A percentile compares a stretch with the other conserved stretches of the same genome.
Evolutionary conservation across 53 echinoderm and acorn worm genomes (phyloP).

Genomic region (Echinometra lucunter): DNA sequence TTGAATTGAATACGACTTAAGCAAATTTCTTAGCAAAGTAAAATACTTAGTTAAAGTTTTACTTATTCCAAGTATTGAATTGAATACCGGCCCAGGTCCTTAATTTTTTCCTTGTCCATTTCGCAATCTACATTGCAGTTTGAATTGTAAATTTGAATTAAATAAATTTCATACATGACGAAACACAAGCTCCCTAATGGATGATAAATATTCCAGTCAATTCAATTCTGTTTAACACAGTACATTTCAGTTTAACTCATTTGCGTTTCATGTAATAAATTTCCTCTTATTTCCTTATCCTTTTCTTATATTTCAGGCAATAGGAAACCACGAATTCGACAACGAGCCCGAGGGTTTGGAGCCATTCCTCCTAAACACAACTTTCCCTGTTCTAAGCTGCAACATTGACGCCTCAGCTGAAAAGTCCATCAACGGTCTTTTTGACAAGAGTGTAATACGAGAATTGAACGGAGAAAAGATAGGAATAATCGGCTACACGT

Average conservation of each 20-base stretch:
- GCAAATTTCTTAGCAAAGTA: too few relatives aligned
- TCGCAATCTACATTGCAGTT: too few relatives aligned
- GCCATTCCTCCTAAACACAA: slow-evolving; percentile 76
- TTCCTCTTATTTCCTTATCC: background rate
- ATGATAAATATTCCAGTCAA: background rate
- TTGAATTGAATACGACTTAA: too few relatives aligned
- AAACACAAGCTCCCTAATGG: too few relatives aligned
- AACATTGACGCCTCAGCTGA: slow-evolving; percentile 87
- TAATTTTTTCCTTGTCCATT: too few relatives aligned
- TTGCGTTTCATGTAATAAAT: background rate
- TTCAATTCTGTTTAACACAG: too few relatives aligned
- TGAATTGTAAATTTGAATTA: too few relatives aligned
- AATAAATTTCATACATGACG: too few relatives aligned
- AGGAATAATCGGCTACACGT: slow-evolving; percentile 92
- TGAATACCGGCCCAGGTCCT: too few relatives aligned
- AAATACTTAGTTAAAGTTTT: too few relatives aligned
- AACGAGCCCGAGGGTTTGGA: slow-evolving; percentile 78
- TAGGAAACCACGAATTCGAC: slow-evolving; percentile 98
- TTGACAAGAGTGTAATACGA: slow-evolving; percentile 71
- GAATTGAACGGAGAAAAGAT: slow-evolving; percentile 78
- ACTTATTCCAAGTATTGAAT: too few relatives aligned
- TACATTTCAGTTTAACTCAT: background rate
- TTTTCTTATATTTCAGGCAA: slow-evolving; percentile 72
- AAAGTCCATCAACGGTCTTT: slow-evolving; percentile 76
- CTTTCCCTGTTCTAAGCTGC: slow-evolving; percentile 82